Base-by-base conservation (phyloP, 2,888 invertebrate species). In the Plebejus argus region DNA sequence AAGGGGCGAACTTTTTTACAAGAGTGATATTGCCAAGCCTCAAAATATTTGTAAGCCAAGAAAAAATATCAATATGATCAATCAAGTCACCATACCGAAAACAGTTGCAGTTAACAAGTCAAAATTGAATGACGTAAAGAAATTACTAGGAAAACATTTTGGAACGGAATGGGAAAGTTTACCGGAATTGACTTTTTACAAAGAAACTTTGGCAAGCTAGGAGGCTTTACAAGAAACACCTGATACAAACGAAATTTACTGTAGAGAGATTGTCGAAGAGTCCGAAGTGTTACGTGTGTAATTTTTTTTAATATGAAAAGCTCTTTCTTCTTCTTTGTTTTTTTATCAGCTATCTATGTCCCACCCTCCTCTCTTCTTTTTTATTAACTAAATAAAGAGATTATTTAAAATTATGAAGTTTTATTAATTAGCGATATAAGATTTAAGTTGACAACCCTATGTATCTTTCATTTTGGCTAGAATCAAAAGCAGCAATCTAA, bases 11-110 rank as follows among this genome's bases (percentile, higher is more conserved):
- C 39, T 39, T 39, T 39, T 39, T 76, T 35, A 76, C 28, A 76
- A 76, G 28, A 76, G 76, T 56, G 76, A 76, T 58, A 76, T 58
- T 33, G 76, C 76, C 58, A 76, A 45, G 45, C 76, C 76, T 56
- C 76, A 76, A 56, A 76, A 76, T 56, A 76, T 76, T 76, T 76
- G 58, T 58, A 76, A 58, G 45, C 76, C 76, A 76, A 76, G 76
- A 76, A 76, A 76, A 76, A 76, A 56, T 61, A 76, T 76, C 35
- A 61, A 61, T 20, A 66, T 76, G 61, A 76, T 76, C 45, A 76
- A 76, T 45, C 76, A 28, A 76, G 58, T 66, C 35, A 66, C 58
- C 39, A 56, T 66, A 58, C 39, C 76, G 12, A 76, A 61, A 66
- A 76, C 66, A 61, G 76, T 76, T 33, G 76, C 76, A 66, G 76